Percentiles rank a stretch among this genome's conserved stretches.
These are phyloP conservation scores for Acromyrmex echinatior DNA, from an alignment of 1,140 invertebrate species.

Conservation along the genomic window DNA sequence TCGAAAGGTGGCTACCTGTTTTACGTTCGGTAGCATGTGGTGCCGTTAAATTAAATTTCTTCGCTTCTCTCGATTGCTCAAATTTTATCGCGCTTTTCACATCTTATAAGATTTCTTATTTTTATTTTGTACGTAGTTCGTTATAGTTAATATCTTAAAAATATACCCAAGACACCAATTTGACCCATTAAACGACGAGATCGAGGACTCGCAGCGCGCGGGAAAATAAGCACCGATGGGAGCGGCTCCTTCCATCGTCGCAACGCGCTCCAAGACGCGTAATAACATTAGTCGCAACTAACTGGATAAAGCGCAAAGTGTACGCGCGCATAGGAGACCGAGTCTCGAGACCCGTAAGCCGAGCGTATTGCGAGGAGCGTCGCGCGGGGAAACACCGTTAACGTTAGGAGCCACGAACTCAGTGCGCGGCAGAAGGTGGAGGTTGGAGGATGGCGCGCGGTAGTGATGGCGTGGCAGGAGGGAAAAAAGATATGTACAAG, in stretches of 20 bases:
- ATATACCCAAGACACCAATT: neutral
- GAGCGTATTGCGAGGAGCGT: conserved; percentile 66
- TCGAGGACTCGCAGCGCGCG: conserved; percentile 43
- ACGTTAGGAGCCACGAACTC: conserved; percentile 55
- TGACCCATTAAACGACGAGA: conserved; percentile 16
- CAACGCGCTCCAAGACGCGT: conserved; percentile 69
- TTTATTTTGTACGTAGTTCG: neutral
- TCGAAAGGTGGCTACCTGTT: conserved; percentile 32
- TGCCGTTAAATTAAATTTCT: conserved; percentile 39
- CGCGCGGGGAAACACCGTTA: conserved; percentile 74
- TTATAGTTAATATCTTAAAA: neutral
- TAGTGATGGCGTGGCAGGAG: conserved; percentile 58
- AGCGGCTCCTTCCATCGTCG: conserved; percentile 41
- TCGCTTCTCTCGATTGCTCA: neutral
- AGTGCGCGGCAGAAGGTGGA: conserved; percentile 19
- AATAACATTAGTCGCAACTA: conserved; percentile 77
- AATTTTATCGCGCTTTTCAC: conserved; percentile 16
- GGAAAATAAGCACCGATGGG: conserved; percentile 46
- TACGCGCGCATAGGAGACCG: conserved; percentile 59
- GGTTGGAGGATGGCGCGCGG: neutral
- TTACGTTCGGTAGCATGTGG: conserved; percentile 40
- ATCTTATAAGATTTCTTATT: neutral
- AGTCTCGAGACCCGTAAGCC: conserved; percentile 65
- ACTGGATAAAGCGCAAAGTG: conserved; percentile 79
- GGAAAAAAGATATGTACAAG: conserved; percentile 80